A percentile compares a stretch with the other conserved stretches of the same genome.
Evolutionary conservation across 2,797 vertebrate species (phyloP).

Genomic region (Peromyscus melanophrys): DNA sequence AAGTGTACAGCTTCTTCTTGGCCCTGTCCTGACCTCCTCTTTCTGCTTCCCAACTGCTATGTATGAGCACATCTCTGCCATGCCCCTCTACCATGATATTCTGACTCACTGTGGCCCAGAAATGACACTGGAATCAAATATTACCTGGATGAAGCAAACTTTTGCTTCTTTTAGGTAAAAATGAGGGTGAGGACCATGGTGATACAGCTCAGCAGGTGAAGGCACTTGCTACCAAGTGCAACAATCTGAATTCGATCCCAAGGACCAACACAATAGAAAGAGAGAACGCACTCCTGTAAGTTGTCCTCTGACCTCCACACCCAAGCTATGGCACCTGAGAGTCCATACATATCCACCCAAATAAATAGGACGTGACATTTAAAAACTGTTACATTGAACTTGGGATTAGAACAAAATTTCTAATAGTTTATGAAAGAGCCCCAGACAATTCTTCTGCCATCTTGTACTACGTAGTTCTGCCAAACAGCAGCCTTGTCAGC

Average conservation of each 20-base stretch:
- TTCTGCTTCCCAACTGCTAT: background rate
- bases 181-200: background rate
- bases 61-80: background rate
- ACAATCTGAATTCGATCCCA: background rate
- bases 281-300: background rate
- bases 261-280: background rate
- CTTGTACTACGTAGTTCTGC: background rate
- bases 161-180: background rate
- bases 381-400: no score
- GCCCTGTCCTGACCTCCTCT: background rate
- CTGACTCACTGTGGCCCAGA: background rate
- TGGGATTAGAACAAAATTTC: background rate
- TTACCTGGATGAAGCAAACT: background rate
- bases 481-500: background rate
- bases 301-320: background rate
- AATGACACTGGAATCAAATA: background rate
- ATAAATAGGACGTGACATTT: background rate
- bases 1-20: background rate
- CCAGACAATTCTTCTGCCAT: background rate
- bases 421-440: background rate
- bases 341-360: background rate
- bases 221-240: background rate
- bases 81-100: background rate
- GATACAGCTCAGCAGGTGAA: background rate
- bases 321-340: background rate